Evolutionary conservation across 2,113 vertebrate species (phyloP).

Genomic region (Glareola pratincola): DNA sequence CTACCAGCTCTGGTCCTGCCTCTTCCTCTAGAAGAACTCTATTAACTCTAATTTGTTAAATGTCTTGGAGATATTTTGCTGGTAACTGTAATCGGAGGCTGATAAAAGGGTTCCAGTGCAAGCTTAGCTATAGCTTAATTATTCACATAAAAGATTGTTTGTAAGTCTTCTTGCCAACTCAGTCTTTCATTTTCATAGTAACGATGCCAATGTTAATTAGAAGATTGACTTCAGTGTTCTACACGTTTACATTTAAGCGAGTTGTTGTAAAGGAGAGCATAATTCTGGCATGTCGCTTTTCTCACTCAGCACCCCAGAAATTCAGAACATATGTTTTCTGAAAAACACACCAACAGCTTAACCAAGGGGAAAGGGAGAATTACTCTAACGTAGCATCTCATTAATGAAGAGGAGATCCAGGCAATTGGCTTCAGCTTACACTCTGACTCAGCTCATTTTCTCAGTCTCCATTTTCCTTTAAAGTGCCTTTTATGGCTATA

Average conservation of each 20-base stretch:
- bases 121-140: conserved; percentile 58
- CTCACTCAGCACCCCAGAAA: conserved; percentile 66
- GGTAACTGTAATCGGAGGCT: conserved; percentile 21
- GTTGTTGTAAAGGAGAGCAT: not conserved
- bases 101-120: conserved; percentile 60
- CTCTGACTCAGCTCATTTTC: conserved; percentile 40
- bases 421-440: not conserved
- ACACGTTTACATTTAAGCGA: not conserved
- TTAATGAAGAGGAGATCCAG: conserved; percentile 42
- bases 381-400: conserved; percentile 53
- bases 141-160: conserved; percentile 64
- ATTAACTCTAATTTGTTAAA: not conserved
- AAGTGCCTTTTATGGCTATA: not conserved
- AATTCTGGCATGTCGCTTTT: not conserved
- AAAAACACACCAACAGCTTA: conserved; percentile 12
- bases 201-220: conserved; percentile 62
- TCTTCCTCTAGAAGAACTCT: not conserved
- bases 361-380: conserved; percentile 41
- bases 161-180: conserved; percentile 26
- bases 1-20: not conserved
- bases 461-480: conserved; percentile 10
- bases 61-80: conserved; percentile 19
- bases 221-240: conserved; percentile 5
- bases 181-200: conserved; percentile 51
- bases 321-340: conserved; percentile 42